Conservation (phyloP, 2,888 invertebrate species). For the Xanthorhoe designata region DNA sequence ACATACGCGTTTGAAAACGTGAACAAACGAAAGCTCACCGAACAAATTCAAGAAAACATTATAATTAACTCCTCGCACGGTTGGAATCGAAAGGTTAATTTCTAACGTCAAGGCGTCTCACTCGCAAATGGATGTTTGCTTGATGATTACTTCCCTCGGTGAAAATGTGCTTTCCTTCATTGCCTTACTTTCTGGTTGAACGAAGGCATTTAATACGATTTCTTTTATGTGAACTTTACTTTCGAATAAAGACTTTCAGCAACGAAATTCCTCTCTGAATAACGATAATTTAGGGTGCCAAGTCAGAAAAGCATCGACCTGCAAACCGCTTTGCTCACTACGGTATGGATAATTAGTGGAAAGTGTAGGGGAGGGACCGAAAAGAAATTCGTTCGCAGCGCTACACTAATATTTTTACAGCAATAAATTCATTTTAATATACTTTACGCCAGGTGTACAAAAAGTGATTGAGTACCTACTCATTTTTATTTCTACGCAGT, state of each 20-base stretch:
- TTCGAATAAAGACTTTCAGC: constrained; percentile 38
- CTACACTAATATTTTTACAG: constrained; percentile 51
- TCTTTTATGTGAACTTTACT: constrained; percentile 37
- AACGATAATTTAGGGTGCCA: constrained; percentile 51
- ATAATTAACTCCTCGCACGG: constrained; percentile 32
- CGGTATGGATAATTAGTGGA: constrained; percentile 64
- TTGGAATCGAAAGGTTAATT: constrained; percentile 45
- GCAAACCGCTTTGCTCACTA: constrained; percentile 65
- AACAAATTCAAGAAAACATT: constrained; percentile 39
- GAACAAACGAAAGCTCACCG: constrained; percentile 30
- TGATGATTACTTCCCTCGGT: constrained; percentile 47
- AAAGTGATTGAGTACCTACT: constrained; percentile 13
- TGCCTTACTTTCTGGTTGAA: constrained; percentile 49
- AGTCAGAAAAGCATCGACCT: constrained; percentile 56
- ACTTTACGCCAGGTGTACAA: constrained; percentile 32
- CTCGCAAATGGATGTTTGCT: constrained; percentile 44
- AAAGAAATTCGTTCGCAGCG: constrained; percentile 57
- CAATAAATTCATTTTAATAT: constrained; percentile 45
- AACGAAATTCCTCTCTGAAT: constrained; percentile 38
- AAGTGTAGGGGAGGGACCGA: constrained; percentile 51
- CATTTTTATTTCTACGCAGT: constrained; percentile 19
- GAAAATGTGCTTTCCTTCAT: constrained; percentile 61
- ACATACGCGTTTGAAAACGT: constrained; percentile 25
- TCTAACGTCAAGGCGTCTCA: constrained; percentile 42
- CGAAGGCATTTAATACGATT: constrained; percentile 40